Percentiles rank a stretch among this genome's conserved stretches.
Conservation (phyloP, 2,113 vertebrate genomes). For the Silurus glanis region DNA sequence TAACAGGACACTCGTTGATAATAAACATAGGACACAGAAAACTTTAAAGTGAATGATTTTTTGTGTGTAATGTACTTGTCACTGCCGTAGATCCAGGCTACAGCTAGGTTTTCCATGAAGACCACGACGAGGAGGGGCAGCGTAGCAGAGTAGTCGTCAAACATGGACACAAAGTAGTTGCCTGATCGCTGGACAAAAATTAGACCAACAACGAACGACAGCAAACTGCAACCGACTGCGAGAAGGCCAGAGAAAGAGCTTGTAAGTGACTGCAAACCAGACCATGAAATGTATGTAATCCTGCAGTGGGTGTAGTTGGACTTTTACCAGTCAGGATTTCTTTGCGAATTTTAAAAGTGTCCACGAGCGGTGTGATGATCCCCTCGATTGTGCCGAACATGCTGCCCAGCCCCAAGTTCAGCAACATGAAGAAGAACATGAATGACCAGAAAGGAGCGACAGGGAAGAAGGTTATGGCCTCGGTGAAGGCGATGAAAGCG, state of each 20-base stretch:
- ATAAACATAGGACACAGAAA: neutral
- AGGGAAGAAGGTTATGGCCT: slow-evolving; percentile 98
- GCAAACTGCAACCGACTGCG: slow-evolving; percentile 85
- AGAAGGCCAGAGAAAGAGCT: slow-evolving; percentile 50
- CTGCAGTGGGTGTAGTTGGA: neutral
- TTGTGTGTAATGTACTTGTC: slow-evolving; percentile 81
- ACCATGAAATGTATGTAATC: neutral
- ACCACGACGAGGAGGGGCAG: slow-evolving; percentile 92
- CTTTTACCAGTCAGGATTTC: slow-evolving; percentile 85
- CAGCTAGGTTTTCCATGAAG: slow-evolving; percentile 88
- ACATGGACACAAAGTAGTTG: slow-evolving; percentile 97
- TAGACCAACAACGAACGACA: slow-evolving; percentile 90
- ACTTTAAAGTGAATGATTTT: neutral
- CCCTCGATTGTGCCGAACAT: slow-evolving; percentile 99
- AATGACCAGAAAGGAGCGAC: slow-evolving; percentile 98
- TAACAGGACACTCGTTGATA: neutral
- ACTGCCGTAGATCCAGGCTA: slow-evolving; percentile 90
- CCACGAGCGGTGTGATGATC: slow-evolving; percentile 90
- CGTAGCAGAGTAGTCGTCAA: slow-evolving; percentile 97
- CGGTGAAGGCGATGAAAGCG: slow-evolving; percentile 97
- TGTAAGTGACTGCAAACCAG: neutral
- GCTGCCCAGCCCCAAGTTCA: slow-evolving; percentile 94
- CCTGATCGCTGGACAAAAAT: slow-evolving; percentile 95
- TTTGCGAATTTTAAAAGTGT: slow-evolving; percentile 94
- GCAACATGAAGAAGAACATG: slow-evolving; percentile 98